These are phyloP conservation scores for Siniperca knerii DNA, from an alignment of 2,113 vertebrate genomes.

Conservation along the genomic window DNA sequence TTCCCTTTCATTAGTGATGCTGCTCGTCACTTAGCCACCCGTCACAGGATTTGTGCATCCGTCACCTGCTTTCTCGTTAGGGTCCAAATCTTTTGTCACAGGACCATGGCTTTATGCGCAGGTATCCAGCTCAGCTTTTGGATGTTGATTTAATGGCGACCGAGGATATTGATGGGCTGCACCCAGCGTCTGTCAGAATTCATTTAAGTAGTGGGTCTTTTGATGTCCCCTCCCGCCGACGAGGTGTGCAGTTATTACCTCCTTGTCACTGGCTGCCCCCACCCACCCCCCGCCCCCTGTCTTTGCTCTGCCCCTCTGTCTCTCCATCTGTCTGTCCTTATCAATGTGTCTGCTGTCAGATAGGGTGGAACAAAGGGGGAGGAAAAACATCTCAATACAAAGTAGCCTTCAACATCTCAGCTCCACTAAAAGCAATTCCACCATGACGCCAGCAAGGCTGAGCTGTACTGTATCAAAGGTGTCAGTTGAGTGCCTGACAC, in stretches of 20 bases:
- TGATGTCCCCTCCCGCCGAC: conserved; percentile 53
- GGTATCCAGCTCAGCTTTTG: conserved; percentile 51
- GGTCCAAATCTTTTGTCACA: conserved; percentile 45
- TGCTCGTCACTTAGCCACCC: conserved; percentile 23
- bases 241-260: conserved; percentile 70
- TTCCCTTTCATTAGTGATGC: conserved; percentile 57
- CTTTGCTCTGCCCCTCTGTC: conserved; percentile 29
- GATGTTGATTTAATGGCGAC: conserved; percentile 65
- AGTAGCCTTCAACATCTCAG: conserved; percentile 59
- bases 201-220: conserved; percentile 65
- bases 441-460: conserved; percentile 38
- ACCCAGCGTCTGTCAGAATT: conserved; percentile 68
- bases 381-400: conserved; percentile 70
- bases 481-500: conserved; percentile 63
- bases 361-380: conserved; percentile 7
- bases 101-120: conserved; percentile 47
- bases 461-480: conserved; percentile 63
- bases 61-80: conserved; percentile 45
- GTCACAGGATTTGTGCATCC: conserved; percentile 35
- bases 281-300: background rate
- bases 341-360: conserved; percentile 53
- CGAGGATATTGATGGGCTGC: conserved; percentile 67
- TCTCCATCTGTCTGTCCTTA: conserved; percentile 53
- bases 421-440: conserved; percentile 57
- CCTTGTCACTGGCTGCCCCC: conserved; percentile 24